phyloP scores from a whole-genome alignment of 1,140 invertebrate genomes.

The Solenopsis invicta region DNA sequence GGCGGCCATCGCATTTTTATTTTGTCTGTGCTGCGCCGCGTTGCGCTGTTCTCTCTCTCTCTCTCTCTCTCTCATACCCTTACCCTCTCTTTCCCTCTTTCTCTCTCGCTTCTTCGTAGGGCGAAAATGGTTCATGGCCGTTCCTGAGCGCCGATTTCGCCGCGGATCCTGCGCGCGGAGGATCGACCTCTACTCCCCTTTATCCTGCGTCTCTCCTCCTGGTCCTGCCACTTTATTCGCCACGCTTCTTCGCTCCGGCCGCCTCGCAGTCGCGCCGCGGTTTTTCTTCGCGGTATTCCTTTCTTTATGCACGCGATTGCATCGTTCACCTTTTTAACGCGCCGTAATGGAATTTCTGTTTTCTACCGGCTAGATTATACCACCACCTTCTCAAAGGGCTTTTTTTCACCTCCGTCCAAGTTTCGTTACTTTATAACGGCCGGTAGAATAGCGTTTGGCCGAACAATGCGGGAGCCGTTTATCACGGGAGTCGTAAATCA shows the following conservation, averaged over 20 bases:
- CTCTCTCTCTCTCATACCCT: slow-evolving; percentile 42
- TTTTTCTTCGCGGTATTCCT: slow-evolving; percentile 58
- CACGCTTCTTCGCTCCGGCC: slow-evolving; percentile 58
- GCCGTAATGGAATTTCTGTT: slow-evolving; percentile 62
- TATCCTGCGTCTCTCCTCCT: slow-evolving; percentile 22
- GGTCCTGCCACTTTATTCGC: slow-evolving; percentile 56
- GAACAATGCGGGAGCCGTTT: slow-evolving; percentile 54
- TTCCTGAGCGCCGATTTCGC: slow-evolving; percentile 76
- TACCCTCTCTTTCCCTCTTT: slow-evolving; percentile 26
- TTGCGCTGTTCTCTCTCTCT: slow-evolving; percentile 60
- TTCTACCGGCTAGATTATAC: slow-evolving; percentile 59
- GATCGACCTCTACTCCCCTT: slow-evolving; percentile 69
- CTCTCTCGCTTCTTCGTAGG: slow-evolving; percentile 69
- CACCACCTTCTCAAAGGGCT: background rate
- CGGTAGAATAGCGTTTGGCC: slow-evolving; percentile 37
- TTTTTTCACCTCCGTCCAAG: slow-evolving; percentile 8
- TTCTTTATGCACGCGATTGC: slow-evolving; percentile 64
- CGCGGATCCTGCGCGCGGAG: slow-evolving; percentile 73
- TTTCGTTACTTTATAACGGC: slow-evolving; percentile 57
- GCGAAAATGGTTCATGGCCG: slow-evolving; percentile 84
- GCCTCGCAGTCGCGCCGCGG: slow-evolving; percentile 49
- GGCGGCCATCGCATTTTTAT: slow-evolving; percentile 77
- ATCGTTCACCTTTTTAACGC: slow-evolving; percentile 58
- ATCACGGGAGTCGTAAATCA: slow-evolving; percentile 51
- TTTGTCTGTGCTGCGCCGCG: slow-evolving; percentile 81